A percentile compares a stretch with the other conserved stretches of the same genome.
Conservation (phyloP, 2,113 vertebrate species). For the Synodontis membranacea region DNA sequence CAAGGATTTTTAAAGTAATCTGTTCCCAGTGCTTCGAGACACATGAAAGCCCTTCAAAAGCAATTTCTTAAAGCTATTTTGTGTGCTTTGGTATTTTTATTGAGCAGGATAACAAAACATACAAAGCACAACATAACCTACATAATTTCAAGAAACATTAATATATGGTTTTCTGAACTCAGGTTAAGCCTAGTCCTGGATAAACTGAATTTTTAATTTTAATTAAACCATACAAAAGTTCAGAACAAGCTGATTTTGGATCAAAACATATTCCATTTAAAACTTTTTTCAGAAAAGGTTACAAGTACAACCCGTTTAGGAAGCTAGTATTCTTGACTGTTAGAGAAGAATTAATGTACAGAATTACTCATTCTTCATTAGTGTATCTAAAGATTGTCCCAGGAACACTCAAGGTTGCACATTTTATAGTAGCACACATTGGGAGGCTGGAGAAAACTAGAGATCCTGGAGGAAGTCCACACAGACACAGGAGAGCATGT, state of each 20-base stretch:
- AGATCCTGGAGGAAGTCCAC: neutral
- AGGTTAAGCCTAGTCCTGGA: too few species aligned
- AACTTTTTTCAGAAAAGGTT: neutral
- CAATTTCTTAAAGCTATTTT: neutral
- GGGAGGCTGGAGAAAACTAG: neutral
- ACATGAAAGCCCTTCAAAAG: neutral
- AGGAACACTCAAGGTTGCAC: neutral
- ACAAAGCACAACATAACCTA: neutral
- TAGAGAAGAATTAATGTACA: neutral
- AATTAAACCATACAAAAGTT: too few species aligned
- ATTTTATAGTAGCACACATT: neutral
- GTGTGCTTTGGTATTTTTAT: neutral
- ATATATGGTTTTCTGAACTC: too few species aligned
- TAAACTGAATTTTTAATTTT: too few species aligned
- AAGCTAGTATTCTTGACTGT: neutral
- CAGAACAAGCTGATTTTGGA: neutral
- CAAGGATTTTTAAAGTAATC: neutral
- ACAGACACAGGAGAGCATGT: neutral
- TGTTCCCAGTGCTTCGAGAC: neutral
- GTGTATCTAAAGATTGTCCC: neutral
- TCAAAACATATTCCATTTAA: too few species aligned
- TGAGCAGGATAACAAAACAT: neutral
- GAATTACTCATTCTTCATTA: neutral
- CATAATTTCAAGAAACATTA: neutral
- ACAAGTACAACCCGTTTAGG: neutral